Conservation (phyloP, 1,140 invertebrate species). For the Plodia interpunctella region DNA sequence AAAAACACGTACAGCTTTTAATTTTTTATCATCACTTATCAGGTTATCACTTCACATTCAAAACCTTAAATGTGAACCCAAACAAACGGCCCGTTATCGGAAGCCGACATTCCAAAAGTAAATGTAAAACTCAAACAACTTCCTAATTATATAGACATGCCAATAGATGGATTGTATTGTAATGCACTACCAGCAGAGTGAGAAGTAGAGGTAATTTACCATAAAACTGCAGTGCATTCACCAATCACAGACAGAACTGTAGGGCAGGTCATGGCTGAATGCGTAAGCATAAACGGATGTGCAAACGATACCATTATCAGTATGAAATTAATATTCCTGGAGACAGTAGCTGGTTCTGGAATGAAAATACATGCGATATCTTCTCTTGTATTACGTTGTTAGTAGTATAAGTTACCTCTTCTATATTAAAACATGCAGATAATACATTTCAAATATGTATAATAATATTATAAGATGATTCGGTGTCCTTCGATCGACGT, state of each 20-base stretch:
- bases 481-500: background rate
- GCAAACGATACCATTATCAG: constrained; percentile 63
- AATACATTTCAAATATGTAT: background rate
- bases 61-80: background rate
- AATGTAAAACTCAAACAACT: background rate
- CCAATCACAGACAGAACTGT: constrained; percentile 51
- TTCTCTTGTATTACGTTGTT: background rate
- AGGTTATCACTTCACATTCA: constrained; percentile 3
- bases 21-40: constrained; percentile 3
- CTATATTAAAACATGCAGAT: too few species aligned
- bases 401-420: too few species aligned
- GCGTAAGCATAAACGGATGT: constrained; percentile 68
- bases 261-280: constrained; percentile 72
- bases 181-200: background rate
- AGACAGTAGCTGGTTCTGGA: constrained; percentile 21
- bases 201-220: constrained; percentile 25
- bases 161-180: background rate
- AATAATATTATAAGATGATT: background rate
- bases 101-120: background rate
- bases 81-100: constrained; percentile 1
- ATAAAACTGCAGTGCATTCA: constrained; percentile 38
- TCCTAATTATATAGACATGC: background rate
- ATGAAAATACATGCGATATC: constrained; percentile 22
- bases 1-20: background rate
- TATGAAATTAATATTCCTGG: constrained; percentile 23